Evolutionary conservation across 1,140 invertebrate species (phyloP).

Genomic region (Panagrolaimus sp.): DNA sequence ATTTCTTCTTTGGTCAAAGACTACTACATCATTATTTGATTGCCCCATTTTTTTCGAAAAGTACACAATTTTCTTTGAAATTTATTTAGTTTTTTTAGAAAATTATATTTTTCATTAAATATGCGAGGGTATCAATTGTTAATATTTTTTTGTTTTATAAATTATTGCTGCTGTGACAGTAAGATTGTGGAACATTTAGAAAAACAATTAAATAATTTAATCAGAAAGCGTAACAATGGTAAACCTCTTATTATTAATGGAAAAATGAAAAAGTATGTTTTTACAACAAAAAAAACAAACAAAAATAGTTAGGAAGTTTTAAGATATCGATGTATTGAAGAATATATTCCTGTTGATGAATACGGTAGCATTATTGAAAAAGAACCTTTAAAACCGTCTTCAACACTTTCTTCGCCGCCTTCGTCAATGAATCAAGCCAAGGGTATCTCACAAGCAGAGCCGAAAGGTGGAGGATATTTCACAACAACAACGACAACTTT

Average conservation of each 20-base stretch:
- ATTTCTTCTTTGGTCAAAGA: no score
- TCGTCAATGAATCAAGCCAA: not conserved
- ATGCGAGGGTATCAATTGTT: not conserved
- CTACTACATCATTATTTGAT: no score
- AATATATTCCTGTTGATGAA: constrained; percentile 25
- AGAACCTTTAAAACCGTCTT: not conserved
- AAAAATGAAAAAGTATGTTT: constrained; percentile 23
- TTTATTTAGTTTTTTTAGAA: not conserved
- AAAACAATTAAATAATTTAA: constrained; percentile 18
- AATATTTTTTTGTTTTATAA: no score
- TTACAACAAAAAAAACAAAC: not conserved
- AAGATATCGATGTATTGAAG: constrained; percentile 24
- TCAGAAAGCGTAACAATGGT: constrained; percentile 21
- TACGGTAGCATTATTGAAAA: constrained; percentile 19
- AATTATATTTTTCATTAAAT: constrained; percentile 10
- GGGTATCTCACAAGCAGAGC: not conserved
- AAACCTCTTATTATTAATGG: constrained; percentile 21
- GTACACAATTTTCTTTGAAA: no score
- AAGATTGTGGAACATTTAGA: constrained; percentile 21
- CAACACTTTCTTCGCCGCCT: not conserved
- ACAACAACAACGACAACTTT: constrained; percentile 8
- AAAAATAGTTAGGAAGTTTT: not conserved
- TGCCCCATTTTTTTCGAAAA: no score
- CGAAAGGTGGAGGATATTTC: not conserved
- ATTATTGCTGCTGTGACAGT: not conserved